phyloP scores from a whole-genome alignment of 2,113 vertebrate species.

The Talpa occidentalis region DNA sequence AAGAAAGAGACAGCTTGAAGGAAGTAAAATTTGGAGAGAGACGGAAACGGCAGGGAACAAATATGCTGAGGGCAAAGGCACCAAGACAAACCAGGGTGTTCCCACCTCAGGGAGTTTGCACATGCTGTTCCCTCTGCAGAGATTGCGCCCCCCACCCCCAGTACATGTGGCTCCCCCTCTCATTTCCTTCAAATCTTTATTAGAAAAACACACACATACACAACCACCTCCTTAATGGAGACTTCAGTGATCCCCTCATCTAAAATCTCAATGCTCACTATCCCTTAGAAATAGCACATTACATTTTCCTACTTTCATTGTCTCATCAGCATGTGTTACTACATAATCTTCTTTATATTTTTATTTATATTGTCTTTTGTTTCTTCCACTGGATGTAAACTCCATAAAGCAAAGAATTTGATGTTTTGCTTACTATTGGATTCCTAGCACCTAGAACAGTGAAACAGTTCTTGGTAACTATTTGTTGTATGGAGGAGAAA shows the following conservation, averaged over 20 bases:
- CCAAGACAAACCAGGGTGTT: not conserved
- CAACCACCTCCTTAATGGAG: not conserved
- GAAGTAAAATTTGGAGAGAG: not conserved
- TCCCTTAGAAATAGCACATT: not conserved
- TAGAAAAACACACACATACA: not conserved
- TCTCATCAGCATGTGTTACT: not conserved
- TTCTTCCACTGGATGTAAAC: not conserved
- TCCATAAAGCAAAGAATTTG: not conserved
- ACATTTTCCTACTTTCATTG: not conserved
- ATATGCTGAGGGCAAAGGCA: not conserved
- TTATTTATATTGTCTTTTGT: not conserved
- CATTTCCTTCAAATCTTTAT: not conserved
- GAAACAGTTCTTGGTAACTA: not conserved
- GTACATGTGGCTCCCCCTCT: not conserved
- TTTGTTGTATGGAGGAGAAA: not conserved
- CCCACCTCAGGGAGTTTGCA: not conserved
- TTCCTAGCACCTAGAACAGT: not conserved
- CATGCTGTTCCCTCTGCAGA: not conserved
- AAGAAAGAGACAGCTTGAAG: not conserved
- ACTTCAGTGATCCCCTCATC: not conserved
- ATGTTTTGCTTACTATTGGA: not conserved
- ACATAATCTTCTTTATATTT: not conserved
- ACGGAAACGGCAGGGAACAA: not conserved
- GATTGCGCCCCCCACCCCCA: not conserved
- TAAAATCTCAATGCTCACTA: not conserved